Evolutionary conservation across 2,797 vertebrate genomes (phyloP).

Genomic region (Cercopithecus hamlyni): DNA sequence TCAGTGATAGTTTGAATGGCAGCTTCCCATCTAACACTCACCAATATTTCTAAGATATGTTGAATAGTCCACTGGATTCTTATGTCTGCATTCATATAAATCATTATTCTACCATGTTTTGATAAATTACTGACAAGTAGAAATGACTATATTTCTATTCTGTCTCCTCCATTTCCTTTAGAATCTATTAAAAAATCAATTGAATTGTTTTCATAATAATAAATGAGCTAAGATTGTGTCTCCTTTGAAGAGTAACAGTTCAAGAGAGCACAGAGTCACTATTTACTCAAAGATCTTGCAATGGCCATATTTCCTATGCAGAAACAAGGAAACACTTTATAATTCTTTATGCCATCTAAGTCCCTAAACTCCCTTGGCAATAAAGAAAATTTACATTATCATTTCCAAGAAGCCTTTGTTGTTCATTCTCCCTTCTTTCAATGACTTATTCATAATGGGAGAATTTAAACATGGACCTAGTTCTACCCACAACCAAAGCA

Average conservation of each 20-base stretch:
- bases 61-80: not conserved
- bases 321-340: not conserved
- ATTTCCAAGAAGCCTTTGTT: constrained; percentile 6
- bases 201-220: not conserved
- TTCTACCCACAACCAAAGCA: not conserved
- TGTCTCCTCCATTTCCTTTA: constrained; percentile 6
- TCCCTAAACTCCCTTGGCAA: not conserved
- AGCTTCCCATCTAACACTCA: not conserved
- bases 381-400: not conserved
- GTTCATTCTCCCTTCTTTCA: constrained; percentile 43
- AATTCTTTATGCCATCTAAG: not conserved
- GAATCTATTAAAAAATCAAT: not conserved
- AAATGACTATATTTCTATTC: constrained; percentile 33
- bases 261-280: not conserved
- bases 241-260: not conserved
- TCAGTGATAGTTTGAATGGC: not conserved
- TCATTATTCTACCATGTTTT: not conserved
- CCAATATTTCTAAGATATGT: not conserved
- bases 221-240: not conserved
- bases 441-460: not conserved
- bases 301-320: not conserved
- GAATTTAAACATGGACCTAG: not conserved
- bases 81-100: constrained; percentile 36
- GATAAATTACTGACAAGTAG: not conserved
- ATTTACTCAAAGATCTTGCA: not conserved